A percentile compares a stretch with the other conserved stretches of the same genome.
Evolutionary conservation across 2,888 invertebrate genomes (phyloP).

Genomic region (Lomographa bimaculata): DNA sequence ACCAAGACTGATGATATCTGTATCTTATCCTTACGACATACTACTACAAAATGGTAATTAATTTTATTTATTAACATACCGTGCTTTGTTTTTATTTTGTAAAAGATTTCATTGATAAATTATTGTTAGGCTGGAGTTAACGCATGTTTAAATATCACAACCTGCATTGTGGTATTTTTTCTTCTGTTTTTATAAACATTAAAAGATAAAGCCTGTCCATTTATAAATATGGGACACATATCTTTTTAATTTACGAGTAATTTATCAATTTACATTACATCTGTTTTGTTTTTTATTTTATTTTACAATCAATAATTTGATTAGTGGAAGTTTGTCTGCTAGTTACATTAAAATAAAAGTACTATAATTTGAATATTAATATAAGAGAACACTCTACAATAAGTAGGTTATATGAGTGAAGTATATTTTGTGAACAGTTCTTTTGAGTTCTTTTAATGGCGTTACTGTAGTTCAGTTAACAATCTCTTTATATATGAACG

Average conservation of each 20-base stretch:
- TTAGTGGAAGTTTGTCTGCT: too few species aligned
- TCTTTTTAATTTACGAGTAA: too few species aligned
- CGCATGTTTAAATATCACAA: too few species aligned
- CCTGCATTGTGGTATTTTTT: not conserved
- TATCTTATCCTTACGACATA: constrained; percentile 49
- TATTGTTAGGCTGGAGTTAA: constrained; percentile 4
- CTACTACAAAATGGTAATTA: constrained; percentile 52
- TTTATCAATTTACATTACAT: too few species aligned
- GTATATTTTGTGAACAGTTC: constrained; percentile 33
- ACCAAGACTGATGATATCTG: constrained; percentile 58
- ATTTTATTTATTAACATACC: constrained; percentile 44
- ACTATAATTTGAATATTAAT: constrained; percentile 21
- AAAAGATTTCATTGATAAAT: constrained; percentile 13
- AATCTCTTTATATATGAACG: too few species aligned
- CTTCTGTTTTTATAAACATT: not conserved
- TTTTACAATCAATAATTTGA: too few species aligned
- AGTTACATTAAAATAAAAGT: too few species aligned
- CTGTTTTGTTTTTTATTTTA: too few species aligned
- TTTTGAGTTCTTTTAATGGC: too few species aligned
- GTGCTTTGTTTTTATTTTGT: constrained; percentile 8
- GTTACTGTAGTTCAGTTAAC: too few species aligned
- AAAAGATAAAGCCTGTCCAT: not conserved
- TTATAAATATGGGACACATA: not conserved
- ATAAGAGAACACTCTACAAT: constrained; percentile 25
- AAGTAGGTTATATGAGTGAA: constrained; percentile 34